Base-by-base conservation (phyloP, 1,140 invertebrate genomes). In the Hyles euphorbiae region DNA sequence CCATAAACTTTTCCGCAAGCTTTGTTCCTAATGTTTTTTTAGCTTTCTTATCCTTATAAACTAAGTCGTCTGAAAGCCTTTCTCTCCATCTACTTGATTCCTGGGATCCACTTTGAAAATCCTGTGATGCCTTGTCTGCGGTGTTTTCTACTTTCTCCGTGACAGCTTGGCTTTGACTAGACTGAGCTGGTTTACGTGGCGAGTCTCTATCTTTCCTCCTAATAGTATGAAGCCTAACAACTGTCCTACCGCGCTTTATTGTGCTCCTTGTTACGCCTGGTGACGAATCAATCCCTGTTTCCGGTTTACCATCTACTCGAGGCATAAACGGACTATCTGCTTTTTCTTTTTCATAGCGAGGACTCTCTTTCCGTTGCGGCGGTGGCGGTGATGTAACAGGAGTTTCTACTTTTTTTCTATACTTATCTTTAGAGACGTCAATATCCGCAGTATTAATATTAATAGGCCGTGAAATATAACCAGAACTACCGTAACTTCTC, bases 381-480 rank as follows among this genome's bases (percentile, higher is more conserved):
- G 3, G 3, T 34, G 10, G 54, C 5, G n/a, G 46, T n/a, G 45
- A 34, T 10, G 62, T 45, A 46, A 57, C 53, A 22, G 66, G 9
- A 61, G 34, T 62, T 22, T 60, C 62, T n/a, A 10, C 34, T 64
- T 90, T 89, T 57, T 72, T 74, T 34, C 88, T 81, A 68, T 92
- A 91, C 67, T 86, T 90, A 76, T 92, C 92, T 47, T 92, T 88
- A 0, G 94, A 94, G 0, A 96, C 94, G 79, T 96, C 95, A 65
- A 96, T 96, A 74, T 96, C 94, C 2, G 94, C 94, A 3, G 95
- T 96, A 74, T 96, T 94, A 36, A 96, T 95, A 61, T 90, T 89
- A 11, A 93, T 91, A 5, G 93, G 93, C 47, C 91, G 89, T 2
- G 90, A 79, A 34, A 91, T 85, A 65, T 90, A 90, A 60, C 83